A percentile compares a stretch with the other conserved stretches of the same genome.
Conservation (phyloP, 2,888 invertebrate species). For the Agrochola macilenta region DNA sequence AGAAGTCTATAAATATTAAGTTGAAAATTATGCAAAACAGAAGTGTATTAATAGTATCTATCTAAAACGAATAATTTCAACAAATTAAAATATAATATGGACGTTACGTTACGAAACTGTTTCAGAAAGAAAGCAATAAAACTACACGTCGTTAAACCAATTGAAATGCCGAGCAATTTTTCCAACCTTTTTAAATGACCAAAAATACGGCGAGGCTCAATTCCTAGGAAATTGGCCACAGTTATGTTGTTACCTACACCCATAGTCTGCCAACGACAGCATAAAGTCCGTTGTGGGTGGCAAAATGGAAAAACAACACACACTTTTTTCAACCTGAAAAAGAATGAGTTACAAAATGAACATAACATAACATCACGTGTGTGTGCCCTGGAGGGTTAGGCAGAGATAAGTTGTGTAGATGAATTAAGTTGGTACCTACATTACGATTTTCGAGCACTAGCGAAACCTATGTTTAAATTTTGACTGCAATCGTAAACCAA, state of each 20-base stretch:
- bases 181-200: slow-evolving; percentile 10
- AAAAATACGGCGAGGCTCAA: slow-evolving; percentile 11
- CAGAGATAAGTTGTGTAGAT: background rate
- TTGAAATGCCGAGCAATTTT: slow-evolving; percentile 15
- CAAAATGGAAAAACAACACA: slow-evolving; percentile 29
- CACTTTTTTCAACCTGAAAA: slow-evolving; percentile 9
- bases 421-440: background rate
- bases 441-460: too few relatives aligned
- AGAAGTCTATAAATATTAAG: background rate
- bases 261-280: slow-evolving; percentile 27
- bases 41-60: background rate
- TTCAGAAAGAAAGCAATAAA: background rate
- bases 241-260: slow-evolving; percentile 15
- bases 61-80: background rate
- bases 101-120: background rate
- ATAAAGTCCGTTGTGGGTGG: slow-evolving; percentile 2
- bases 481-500: background rate
- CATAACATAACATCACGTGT: background rate
- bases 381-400: background rate
- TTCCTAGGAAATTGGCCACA: slow-evolving; percentile 40
- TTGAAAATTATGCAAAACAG: background rate
- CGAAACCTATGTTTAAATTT: too few relatives aligned
- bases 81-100: background rate
- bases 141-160: slow-evolving; percentile 7
- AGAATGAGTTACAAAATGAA: slow-evolving; percentile 4